Evolutionary conservation across 2,888 invertebrate genomes (phyloP), one percentile per base, ranked within the genome.

Genomic region (Acanthosepion lycidas): DNA sequence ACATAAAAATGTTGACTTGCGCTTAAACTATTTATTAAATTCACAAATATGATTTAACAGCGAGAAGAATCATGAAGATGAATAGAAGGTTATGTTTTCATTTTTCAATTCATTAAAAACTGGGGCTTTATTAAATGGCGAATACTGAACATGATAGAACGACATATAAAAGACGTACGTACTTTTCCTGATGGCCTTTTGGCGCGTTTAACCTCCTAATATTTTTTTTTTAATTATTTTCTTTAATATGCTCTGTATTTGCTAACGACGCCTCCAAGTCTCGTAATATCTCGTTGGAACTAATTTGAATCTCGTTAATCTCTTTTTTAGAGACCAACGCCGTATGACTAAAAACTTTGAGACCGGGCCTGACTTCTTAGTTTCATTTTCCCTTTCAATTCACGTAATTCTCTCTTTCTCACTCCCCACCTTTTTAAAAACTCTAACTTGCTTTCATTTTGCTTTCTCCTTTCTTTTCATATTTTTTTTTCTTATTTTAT

Each of bases 101-200:
- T 78, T 78, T n/a, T 78, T 78, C 78, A 78, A 78, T 78, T 78
- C 78, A 78, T 78, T 78, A 78, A 78, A 78, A 78, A n/a, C n/a
- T n/a, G n/a, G 5, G 5, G n/a, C n/a, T 33, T 78, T 78, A n/a
- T 78, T 78, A 5, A 78, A 15, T 33, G 5, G n/a, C 78, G 9
- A 78, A n/a, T 78, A n/a, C 78, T 15, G 12, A 33, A 78, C n/a
- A 78, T 78, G 78, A 78, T n/a, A 78, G 78, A n/a, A 78, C 78
- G n/a, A 78, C 78, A 78, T 78, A n/a, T 78, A 78, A 78, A 78
- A 78, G 78, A n/a, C n/a, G n/a, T 78, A 78, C 23, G 78, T 78
- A 78, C 15, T 15, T 78, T 78, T 33, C 33, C n/a, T 78, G n/a
- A 6, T 78, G n/a, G n/a, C n/a, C n/a, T 78, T 15, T 78, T 15